Base-by-base conservation (phyloP, 2,888 invertebrate genomes). In the Itoplectis maculator region DNA sequence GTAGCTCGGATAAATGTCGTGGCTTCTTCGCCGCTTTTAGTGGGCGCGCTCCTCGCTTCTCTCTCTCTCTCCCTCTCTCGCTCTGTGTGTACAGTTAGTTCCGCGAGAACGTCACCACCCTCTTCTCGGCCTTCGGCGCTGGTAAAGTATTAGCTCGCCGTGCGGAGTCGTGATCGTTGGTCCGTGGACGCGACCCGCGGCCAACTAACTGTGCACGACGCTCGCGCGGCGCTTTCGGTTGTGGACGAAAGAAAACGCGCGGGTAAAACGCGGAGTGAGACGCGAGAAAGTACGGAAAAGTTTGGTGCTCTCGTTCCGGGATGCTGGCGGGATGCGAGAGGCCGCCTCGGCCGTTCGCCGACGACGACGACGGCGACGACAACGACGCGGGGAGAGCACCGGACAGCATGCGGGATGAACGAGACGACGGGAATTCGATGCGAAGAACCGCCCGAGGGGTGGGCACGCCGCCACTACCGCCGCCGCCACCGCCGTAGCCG, bases 121-220 rank as follows among this genome's bases (percentile, higher is more conserved):
- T 42, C 81, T 69, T 42, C 81, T 69, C 56, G 49, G 42, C 40
- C 61, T 51, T 70, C n/a, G n/a, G n/a, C n/a, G n/a, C 63, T 49
- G 45, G 56, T 56, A 81, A 81, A 81, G 77, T 74, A 81, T 74
- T 69, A 77, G 81, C 73, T 56, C 81, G 11, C 51, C 81, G 11
- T 42, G 45, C 54, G 29, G 29, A 70, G 66, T 73, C 68, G 81
- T 73, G 76, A 76, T 77, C 73, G 73, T 72, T 81, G 69, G 76
- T 69, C 81, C 81, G 59, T 73, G 73, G 73, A 77, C 77, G n/a
- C n/a, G 61, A 37, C 47, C 47, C 54, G n/a, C n/a, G 35, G 49
- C 76, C 73, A 63, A 77, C 76, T 76, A 81, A 77, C 68, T 66
- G 29, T 65, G 59, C 59, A 54, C 68, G 8, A n/a, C n/a, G n/a